phyloP scores from a whole-genome alignment of 2,888 invertebrate species.

The Nomada goodeniana region DNA sequence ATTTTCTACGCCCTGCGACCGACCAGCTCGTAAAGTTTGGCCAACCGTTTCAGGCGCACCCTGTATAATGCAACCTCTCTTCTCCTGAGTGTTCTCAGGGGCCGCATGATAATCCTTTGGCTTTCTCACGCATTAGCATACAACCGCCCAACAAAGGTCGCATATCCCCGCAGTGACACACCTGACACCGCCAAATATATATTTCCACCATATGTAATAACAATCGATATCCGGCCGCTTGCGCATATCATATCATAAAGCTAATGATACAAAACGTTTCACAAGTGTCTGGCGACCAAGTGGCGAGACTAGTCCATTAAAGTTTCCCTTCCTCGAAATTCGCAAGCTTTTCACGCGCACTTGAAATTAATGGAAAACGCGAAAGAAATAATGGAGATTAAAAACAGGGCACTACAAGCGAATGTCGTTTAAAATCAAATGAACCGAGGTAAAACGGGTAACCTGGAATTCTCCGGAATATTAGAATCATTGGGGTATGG shows the following conservation, averaged over 20 bases:
- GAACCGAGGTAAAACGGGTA: no score
- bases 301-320: no score
- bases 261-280: no score
- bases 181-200: constrained; percentile 4
- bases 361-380: no score
- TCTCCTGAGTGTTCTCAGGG: constrained; percentile 5
- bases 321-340: no score
- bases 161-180: constrained; percentile 4
- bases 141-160: constrained; percentile 1
- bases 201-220: background rate
- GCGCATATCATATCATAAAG: background rate
- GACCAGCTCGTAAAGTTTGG: constrained; percentile 10
- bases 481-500: constrained; percentile 4
- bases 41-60: background rate
- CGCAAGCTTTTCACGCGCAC: no score
- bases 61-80: constrained; percentile 28
- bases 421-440: no score
- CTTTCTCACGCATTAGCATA: constrained; percentile 25
- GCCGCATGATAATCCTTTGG: constrained; percentile 16
- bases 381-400: no score
- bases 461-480: background rate
- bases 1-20: background rate
- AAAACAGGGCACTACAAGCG: no score
- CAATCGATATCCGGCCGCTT: constrained; percentile 1
- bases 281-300: no score